Conservation (phyloP, 2,888 invertebrate species). For the Pyrgus malvae region DNA sequence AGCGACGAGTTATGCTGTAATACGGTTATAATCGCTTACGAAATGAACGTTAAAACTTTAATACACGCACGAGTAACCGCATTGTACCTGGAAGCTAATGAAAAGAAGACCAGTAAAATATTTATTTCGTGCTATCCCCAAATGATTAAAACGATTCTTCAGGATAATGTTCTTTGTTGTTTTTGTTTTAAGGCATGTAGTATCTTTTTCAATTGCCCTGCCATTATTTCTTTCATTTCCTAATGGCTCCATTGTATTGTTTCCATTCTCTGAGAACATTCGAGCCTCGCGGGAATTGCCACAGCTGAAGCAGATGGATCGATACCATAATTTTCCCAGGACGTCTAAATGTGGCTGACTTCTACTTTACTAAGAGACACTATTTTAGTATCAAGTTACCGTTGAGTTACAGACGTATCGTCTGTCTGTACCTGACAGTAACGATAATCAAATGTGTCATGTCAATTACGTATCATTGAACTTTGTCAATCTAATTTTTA, state of each 20-base stretch:
- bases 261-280: slow-evolving; percentile 11
- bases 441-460: background rate
- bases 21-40: slow-evolving; percentile 35
- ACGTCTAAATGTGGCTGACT: slow-evolving; percentile 9
- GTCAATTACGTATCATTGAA: background rate
- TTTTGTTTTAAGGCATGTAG: no score
- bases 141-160: no score
- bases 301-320: slow-evolving; percentile 21
- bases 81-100: slow-evolving; percentile 22
- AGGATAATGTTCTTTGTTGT: no score
- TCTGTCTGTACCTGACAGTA: background rate
- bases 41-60: slow-evolving; percentile 46
- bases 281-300: slow-evolving; percentile 14
- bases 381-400: background rate
- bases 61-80: slow-evolving; percentile 56
- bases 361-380: slow-evolving; percentile 3
- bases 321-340: slow-evolving; percentile 19
- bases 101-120: background rate
- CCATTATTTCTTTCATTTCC: slow-evolving; percentile 12
- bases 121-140: background rate
- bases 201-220: background rate
- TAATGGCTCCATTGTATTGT: slow-evolving; percentile 30
- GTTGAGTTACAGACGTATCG: background rate
- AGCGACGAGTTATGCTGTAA: slow-evolving; percentile 42
- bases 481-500: background rate